A percentile compares a stretch with the other conserved stretches of the same genome.
Conservation (phyloP, 2,888 invertebrate genomes). For the Stenolophus ochropezus region DNA sequence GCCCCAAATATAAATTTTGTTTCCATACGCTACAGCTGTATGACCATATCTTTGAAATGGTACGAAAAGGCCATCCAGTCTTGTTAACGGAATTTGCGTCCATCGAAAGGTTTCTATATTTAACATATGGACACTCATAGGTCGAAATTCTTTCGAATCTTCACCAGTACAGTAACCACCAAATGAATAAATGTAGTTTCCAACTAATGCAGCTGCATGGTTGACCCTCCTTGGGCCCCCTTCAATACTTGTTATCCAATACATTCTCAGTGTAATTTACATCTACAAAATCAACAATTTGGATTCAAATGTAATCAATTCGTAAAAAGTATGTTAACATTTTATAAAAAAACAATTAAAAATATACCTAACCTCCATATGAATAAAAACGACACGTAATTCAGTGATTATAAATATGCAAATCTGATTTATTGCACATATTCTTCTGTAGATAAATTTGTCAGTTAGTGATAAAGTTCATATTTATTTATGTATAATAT, state of each 20-base stretch:
- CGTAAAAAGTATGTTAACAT: not conserved
- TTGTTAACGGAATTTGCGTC: conserved; percentile 75
- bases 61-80: conserved; percentile 74
- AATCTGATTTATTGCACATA: conserved; percentile 2
- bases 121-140: conserved; percentile 91
- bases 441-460: conserved; percentile 11
- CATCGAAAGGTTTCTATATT: conserved; percentile 83
- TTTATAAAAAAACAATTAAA: not conserved
- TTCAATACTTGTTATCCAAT: conserved; percentile 90
- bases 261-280: conserved; percentile 74
- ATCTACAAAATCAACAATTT: conserved; percentile 6
- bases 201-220: conserved; percentile 91
- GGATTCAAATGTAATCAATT: conserved; percentile 17
- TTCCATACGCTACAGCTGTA: conserved; percentile 87
- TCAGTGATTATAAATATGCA: conserved; percentile 25
- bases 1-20: conserved; percentile 92
- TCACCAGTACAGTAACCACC: conserved; percentile 94
- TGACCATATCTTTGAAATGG: conserved; percentile 95
- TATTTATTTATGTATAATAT: not conserved
- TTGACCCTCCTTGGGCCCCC: conserved; percentile 95
- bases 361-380: conserved; percentile 51
- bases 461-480: not conserved
- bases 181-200: conserved; percentile 89
- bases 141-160: conserved; percentile 83
- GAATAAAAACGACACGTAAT: not conserved